A percentile compares a stretch with the other conserved stretches of the same genome.
These are phyloP conservation scores for Ictidomys tridecemlineatus DNA, from an alignment of 2,113 vertebrate genomes.

Conservation along the genomic window DNA sequence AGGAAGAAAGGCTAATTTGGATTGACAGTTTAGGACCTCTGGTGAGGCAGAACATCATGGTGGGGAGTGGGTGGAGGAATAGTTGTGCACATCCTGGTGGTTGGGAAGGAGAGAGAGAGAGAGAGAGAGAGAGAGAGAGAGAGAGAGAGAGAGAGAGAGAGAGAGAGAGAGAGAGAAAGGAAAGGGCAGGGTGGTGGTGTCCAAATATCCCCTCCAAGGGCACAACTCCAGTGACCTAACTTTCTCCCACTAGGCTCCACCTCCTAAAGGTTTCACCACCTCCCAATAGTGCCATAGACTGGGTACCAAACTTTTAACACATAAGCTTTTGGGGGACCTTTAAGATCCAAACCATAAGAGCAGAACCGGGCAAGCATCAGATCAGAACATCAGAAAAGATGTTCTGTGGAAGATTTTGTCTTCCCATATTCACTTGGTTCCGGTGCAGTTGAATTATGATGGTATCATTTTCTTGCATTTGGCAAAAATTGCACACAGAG, in stretches of 20 bases:
- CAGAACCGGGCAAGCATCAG: background rate
- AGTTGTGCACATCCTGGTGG: background rate
- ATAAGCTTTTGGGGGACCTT: no score
- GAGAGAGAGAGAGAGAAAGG: background rate
- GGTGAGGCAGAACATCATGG: background rate
- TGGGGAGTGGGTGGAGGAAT: background rate
- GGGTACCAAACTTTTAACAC: background rate
- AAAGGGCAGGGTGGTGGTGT: no score
- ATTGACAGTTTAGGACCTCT: background rate
- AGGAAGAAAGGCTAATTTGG: background rate
- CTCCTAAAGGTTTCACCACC: background rate
- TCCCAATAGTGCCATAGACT: background rate
- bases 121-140: background rate
- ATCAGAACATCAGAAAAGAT: background rate
- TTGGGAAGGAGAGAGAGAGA: background rate
- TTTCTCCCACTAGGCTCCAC: background rate
- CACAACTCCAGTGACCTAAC: background rate
- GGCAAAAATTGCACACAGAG: background rate
- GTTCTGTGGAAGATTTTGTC: background rate
- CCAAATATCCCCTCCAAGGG: no score
- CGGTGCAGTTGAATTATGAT: background rate
- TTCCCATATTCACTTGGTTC: fast-evolving
- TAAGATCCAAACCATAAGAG: background rate
- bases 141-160: background rate
- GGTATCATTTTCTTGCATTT: background rate